A percentile compares a stretch with the other conserved stretches of the same genome.
Conservation (phyloP, 1,140 invertebrate genomes). For the Drosophila asahinai region DNA sequence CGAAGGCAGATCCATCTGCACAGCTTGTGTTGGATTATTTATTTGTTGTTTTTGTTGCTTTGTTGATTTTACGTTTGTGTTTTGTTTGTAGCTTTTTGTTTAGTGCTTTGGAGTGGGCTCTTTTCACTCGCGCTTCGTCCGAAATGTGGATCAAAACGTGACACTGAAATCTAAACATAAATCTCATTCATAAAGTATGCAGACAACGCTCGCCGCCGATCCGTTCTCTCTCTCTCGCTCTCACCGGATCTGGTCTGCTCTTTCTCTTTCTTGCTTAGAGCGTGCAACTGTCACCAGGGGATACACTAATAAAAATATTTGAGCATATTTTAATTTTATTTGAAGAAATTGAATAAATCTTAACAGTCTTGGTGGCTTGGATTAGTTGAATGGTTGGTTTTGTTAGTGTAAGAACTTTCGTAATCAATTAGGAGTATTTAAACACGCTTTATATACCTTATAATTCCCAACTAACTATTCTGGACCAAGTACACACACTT, state of each 20-base stretch:
- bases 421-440: no score
- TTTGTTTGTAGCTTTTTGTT: constrained; percentile 8
- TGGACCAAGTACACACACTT: no score
- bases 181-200: constrained; percentile 80
- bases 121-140: constrained; percentile 21
- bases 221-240: background rate
- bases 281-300: constrained; percentile 34
- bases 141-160: constrained; percentile 80
- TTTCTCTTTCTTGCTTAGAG: background rate
- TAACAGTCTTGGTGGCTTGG: no score
- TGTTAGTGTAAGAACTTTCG: background rate
- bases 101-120: constrained; percentile 3
- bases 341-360: no score
- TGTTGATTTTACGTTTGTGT: background rate
- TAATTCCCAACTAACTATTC: no score
- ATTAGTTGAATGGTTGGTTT: background rate
- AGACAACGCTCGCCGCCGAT: constrained; percentile 28
- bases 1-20: constrained; percentile 9
- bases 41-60: constrained; percentile 4
- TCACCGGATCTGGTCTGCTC: background rate
- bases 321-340: background rate
- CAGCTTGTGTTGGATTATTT: constrained; percentile 9
- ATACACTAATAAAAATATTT: background rate
- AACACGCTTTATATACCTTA: no score
- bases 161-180: constrained; percentile 80